Percentiles rank a stretch among this genome's conserved stretches.
Conservation (phyloP, 1,140 invertebrate species). For the Rhopalosiphum maidis region DNA sequence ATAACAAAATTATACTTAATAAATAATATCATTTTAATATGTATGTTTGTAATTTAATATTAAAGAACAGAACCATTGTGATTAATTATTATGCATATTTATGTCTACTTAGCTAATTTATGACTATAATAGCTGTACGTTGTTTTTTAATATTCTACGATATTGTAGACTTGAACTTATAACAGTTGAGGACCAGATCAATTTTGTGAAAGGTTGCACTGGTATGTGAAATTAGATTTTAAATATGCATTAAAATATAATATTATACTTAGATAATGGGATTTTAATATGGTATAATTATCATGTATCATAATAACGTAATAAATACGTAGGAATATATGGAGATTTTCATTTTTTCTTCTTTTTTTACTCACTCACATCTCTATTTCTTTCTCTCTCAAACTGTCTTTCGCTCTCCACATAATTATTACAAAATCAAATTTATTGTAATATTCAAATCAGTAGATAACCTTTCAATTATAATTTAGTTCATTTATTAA, state of each 20-base stretch:
- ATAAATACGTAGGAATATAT: constrained; percentile 7
- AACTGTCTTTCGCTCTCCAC: background rate
- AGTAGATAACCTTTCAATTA: background rate
- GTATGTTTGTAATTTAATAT: background rate
- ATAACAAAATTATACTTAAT: background rate
- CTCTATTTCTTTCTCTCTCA: too few species aligned
- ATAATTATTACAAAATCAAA: constrained; percentile 34
- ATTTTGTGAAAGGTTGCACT: background rate
- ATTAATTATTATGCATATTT: constrained; percentile 4
- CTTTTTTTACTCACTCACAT: background rate
- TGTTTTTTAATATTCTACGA: background rate
- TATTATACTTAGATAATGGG: background rate
- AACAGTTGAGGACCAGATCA: background rate
- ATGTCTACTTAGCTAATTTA: background rate
- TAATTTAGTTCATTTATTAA: background rate
- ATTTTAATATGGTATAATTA: constrained; percentile 13
- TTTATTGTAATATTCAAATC: constrained; percentile 43
- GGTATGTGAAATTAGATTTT: constrained; percentile 26
- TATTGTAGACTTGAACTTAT: background rate
- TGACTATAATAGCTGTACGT: background rate
- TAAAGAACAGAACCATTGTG: background rate
- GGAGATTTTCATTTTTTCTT: background rate
- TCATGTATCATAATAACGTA: background rate
- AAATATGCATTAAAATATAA: constrained; percentile 19
- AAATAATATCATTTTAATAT: background rate